These are phyloP conservation scores for Megaceryle alcyon DNA, from an alignment of 2,797 vertebrate genomes.

Conservation along the genomic window DNA sequence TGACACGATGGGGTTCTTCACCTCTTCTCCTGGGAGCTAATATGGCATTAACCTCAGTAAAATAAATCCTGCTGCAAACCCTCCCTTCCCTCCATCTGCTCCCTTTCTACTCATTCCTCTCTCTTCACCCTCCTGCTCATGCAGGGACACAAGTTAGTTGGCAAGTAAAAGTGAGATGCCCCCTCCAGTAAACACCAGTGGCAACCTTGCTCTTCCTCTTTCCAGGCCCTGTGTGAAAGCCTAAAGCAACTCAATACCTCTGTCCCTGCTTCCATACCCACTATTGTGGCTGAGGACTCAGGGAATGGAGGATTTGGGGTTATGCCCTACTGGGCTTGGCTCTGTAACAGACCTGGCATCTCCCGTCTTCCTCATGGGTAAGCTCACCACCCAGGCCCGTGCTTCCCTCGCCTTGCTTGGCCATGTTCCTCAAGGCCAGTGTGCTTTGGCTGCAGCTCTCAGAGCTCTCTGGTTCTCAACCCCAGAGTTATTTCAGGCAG, in stretches of 20 bases:
- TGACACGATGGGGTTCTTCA: fast-evolving
- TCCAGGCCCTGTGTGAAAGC: background rate
- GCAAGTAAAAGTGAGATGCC: background rate
- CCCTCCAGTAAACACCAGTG: background rate
- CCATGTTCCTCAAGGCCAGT: background rate
- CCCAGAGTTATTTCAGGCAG: constrained; percentile 56
- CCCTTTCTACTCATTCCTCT: background rate
- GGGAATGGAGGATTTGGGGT: background rate
- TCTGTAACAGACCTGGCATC: background rate
- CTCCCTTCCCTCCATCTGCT: background rate
- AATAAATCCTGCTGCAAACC: background rate
- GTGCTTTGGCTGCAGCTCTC: constrained; percentile 51
- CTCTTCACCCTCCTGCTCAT: background rate
- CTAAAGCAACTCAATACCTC: background rate
- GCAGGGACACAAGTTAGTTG: background rate
- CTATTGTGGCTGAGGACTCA: fast-evolving
- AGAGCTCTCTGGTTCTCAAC: constrained; percentile 18
- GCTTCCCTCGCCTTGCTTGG: constrained; percentile 21
- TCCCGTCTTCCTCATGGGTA: background rate
- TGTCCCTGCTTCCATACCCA: background rate
- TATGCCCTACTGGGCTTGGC: background rate
- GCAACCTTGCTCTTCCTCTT: background rate
- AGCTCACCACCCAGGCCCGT: background rate
- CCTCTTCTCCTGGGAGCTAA: background rate
- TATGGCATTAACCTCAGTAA: background rate